Percentiles rank a stretch among this genome's conserved stretches.
Evolutionary conservation across 2,888 invertebrate species (phyloP).

Genomic region (Ormyrus nitidulus): DNA sequence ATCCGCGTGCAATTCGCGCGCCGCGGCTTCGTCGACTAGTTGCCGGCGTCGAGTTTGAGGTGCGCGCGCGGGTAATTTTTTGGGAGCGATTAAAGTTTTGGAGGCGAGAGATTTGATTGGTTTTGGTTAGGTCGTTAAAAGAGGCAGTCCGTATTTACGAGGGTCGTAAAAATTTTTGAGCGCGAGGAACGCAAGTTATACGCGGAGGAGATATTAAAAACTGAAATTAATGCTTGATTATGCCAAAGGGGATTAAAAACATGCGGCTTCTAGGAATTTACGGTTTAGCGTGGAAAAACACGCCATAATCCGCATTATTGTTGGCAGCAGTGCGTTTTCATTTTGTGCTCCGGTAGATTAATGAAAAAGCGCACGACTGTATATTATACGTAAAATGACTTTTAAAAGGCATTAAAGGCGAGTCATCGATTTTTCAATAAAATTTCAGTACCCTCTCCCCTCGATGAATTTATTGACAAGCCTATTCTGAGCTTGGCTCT

Average conservation of each 20-base stretch:
- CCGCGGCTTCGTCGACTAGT: too few relatives aligned
- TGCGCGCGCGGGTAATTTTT: too few relatives aligned
- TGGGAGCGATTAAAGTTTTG: too few relatives aligned
- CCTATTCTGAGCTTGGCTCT: constrained; percentile 5
- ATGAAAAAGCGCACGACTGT: background rate
- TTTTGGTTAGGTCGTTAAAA: too few relatives aligned
- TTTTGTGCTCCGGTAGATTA: background rate
- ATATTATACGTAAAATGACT: background rate
- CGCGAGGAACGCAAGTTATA: background rate
- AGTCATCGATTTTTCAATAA: constrained; percentile 40
- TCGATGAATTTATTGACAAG: constrained; percentile 29
- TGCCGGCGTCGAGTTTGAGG: too few relatives aligned
- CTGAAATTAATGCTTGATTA: too few relatives aligned
- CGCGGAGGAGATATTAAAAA: too few relatives aligned
- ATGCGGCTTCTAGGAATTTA: background rate
- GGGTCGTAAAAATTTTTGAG: constrained; percentile 21
- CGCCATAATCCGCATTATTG: too few relatives aligned
- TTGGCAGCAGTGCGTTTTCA: background rate
- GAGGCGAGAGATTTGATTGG: too few relatives aligned
- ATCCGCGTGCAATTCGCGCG: background rate
- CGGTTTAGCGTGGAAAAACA: too few relatives aligned
- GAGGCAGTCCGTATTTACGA: too few relatives aligned
- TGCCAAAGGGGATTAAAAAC: background rate
- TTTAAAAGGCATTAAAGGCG: background rate
- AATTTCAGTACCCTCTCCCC: constrained; percentile 1